A percentile compares a stretch with the other conserved stretches of the same genome.
phyloP scores from a whole-genome alignment of 2,888 invertebrate genomes.

The Willowsia nigromaculata region DNA sequence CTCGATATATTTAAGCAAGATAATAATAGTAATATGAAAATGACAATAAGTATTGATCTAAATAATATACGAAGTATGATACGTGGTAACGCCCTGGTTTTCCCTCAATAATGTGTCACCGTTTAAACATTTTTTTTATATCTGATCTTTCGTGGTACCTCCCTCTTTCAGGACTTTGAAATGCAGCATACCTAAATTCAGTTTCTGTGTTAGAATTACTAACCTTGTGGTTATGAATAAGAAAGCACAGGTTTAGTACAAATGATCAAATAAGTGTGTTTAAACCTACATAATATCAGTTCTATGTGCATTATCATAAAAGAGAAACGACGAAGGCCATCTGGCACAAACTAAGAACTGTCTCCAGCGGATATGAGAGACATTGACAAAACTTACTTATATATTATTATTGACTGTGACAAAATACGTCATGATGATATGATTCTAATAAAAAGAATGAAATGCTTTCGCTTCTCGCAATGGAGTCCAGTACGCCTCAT shows the following conservation, averaged over 20 bases:
- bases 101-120: neutral
- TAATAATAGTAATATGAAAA: neutral
- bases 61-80: neutral
- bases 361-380: neutral
- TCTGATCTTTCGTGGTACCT: too few relatives aligned
- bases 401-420: conserved; percentile 34
- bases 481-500: neutral
- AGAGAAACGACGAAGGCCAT: neutral
- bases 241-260: neutral
- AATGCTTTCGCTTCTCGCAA: conserved; percentile 2
- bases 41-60: neutral
- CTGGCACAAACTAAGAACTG: neutral
- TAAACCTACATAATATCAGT: conserved; percentile 16
- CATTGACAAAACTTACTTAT: conserved; percentile 23
- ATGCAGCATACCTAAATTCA: neutral
- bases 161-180: neutral
- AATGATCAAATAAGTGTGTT: neutral
- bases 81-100: conserved; percentile 10
- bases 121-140: neutral
- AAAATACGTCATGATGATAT: neutral
- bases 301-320: conserved; percentile 28
- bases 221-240: neutral
- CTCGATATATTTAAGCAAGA: neutral
- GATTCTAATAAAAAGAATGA: neutral
- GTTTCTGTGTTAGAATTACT: neutral